Base-by-base conservation (phyloP, 2,888 invertebrate species). In the Pseudolycoriella hygida region DNA sequence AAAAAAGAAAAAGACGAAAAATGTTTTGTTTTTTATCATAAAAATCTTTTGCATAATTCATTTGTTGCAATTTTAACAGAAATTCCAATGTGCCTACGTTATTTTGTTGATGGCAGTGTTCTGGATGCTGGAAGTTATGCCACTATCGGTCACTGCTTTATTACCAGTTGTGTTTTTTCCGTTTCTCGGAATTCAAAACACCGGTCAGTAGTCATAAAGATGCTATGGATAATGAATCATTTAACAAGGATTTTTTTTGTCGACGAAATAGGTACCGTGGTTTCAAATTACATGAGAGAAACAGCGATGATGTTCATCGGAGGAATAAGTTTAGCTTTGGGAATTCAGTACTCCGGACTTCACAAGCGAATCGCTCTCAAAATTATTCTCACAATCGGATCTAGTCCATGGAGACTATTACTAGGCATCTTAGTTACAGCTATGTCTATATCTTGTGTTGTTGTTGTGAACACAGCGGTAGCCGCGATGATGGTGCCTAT, bases 261-360 rank as follows among this genome's bases (percentile, higher is more conserved):
- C n/a, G n/a, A n/a, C n/a, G n/a, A n/a, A n/a, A n/a, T n/a, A 25
- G 25, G 25, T 6, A 8, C 25, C 8, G 25, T 25, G 8, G 25
- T 8, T 8, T 4, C 25, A 4, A 25, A 25, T 31, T 86, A 85
- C 58, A 77, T 86, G 55, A 84, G 81, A 61, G 80, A 80, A 55
- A 84, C 84, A 0, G 79, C 82, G 55, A 81, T 85, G 72, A 84
- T 85, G 84, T 85, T 86, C 59, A 74, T 85, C 64, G 90, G 89
- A 0, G 90, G 90, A 17, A 72, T 93, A 52, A 81, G 92, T 62
- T 84, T 92, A 46, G 93, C 92, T 0, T 80, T 89, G 1, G 88
- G 86, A 0, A 82, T 93, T 1, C 92, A 93, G 64, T 80, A 85
- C 60, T 86, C 87, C 53, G 87, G 86, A 60, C 67, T 93, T 17